These are phyloP conservation scores for Drosophila subsilvestris DNA, from an alignment of 2,888 invertebrate genomes.

Conservation along the genomic window DNA sequence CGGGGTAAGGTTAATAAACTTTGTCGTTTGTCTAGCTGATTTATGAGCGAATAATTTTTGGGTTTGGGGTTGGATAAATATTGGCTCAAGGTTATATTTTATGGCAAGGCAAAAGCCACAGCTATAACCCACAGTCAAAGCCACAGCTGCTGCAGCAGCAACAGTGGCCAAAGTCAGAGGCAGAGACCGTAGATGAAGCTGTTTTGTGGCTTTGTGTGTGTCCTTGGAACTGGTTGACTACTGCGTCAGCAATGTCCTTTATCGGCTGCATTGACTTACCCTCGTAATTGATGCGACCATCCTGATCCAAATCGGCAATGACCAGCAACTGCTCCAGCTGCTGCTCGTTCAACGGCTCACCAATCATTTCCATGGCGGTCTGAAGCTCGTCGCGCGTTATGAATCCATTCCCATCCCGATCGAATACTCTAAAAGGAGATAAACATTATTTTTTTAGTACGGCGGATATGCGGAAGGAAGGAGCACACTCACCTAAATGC, in stretches of 20 bases:
- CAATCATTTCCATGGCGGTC: constrained; percentile 92
- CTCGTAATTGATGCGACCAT: constrained; percentile 93
- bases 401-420: constrained; percentile 95
- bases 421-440: constrained; percentile 88
- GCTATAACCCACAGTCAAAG: too few relatives aligned
- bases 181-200: not conserved
- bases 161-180: too few relatives aligned
- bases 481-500: constrained; percentile 88
- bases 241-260: constrained; percentile 55
- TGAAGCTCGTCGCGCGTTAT: constrained; percentile 92
- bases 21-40: constrained; percentile 68
- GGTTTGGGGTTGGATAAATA: constrained; percentile 57
- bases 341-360: constrained; percentile 90
- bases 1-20: constrained; percentile 59
- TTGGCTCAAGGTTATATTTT: constrained; percentile 62
- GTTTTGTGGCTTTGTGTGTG: constrained; percentile 37
- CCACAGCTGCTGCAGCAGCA: too few relatives aligned
- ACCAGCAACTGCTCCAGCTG: constrained; percentile 90
- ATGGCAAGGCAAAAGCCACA: too few relatives aligned
- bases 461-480: not conserved
- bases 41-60: constrained; percentile 59
- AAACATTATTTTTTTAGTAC: not conserved
- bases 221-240: constrained; percentile 42
- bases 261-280: constrained; percentile 84
- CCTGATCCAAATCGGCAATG: constrained; percentile 91